Evolutionary conservation across 1,140 invertebrate genomes (phyloP).

Genomic region (Ectropis grisescens): DNA sequence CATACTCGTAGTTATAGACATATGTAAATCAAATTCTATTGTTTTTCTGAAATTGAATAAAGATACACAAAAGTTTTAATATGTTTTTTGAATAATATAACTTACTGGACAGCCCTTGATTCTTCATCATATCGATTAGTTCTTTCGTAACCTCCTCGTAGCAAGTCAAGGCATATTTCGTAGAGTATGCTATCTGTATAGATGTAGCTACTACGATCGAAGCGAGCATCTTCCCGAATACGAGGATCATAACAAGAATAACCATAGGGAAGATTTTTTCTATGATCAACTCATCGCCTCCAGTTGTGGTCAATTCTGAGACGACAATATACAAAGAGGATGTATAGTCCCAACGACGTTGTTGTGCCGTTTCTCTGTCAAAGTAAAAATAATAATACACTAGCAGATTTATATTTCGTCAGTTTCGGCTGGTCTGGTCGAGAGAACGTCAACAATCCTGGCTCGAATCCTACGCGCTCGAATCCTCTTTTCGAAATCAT

Average conservation of each 20-base stretch:
- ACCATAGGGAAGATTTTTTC: slow-evolving; percentile 30
- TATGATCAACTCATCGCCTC: slow-evolving; percentile 45
- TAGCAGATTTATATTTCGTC: too few species aligned
- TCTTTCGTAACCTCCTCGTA: slow-evolving; percentile 46
- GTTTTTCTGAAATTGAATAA: too few species aligned
- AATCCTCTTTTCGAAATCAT: too few species aligned
- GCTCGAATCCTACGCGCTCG: too few species aligned
- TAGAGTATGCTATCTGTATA: slow-evolving; percentile 46
- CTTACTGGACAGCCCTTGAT: slow-evolving; percentile 54
- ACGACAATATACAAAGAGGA: slow-evolving; percentile 45
- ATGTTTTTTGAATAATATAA: too few species aligned
- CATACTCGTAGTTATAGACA: too few species aligned
- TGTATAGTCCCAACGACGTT: slow-evolving; percentile 41
- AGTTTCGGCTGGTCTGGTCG: too few species aligned
- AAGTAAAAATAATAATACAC: slow-evolving; percentile 1
- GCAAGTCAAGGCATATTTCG: slow-evolving; percentile 39
- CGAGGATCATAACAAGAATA: slow-evolving; percentile 33
- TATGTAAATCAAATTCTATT: too few species aligned
- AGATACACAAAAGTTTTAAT: too few species aligned
- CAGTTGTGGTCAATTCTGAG: slow-evolving; percentile 38
- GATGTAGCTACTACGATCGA: slow-evolving; percentile 40
- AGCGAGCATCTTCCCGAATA: slow-evolving; percentile 44
- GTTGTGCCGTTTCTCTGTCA: slow-evolving; percentile 29
- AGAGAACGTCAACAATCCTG: too few species aligned
- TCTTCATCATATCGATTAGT: slow-evolving; percentile 48